Base-by-base conservation (phyloP, 2,888 invertebrate genomes). In the Amphimallon solstitiale region DNA sequence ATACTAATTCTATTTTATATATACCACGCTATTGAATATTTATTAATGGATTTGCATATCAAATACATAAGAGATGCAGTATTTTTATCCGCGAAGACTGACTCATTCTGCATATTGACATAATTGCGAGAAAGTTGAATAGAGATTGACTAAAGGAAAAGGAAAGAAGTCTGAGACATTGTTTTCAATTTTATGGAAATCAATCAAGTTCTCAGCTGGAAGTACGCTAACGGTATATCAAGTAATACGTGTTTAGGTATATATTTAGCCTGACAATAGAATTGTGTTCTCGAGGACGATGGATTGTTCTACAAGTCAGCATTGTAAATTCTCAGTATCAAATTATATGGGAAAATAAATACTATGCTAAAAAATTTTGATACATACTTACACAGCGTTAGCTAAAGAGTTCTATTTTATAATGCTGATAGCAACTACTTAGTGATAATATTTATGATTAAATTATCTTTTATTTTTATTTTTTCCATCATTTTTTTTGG, bases 171-270 rank as follows among this genome's bases (percentile, higher is more conserved):
- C 15, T 29, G 35, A 12, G 23, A 59, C 43, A 59, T 59, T 59
- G 56, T 59, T 12, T 29, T 40, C 29, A 43, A 59, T 59, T 59
- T 59, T 59, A 45, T 59, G 56, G 56, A 59, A 29, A 59, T 43
- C 43, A 23, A 14, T 59, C 29, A 29, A 9, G 3, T 21, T 10
- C 34, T 29, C 38, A 12, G 54, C 37, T 54, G 21, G 54, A 54
- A 54, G 12, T 38, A 38, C 17, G 23, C 29, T 59, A 59, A 59
- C 56, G 56, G 56, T 45, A 43, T 15, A 43, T 34, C 29, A 12
- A 43, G 29, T 59, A 43, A 40, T 40, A 54, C 21, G 21, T 15
- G 34, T 43, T 59, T 59, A 43, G 10, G 45, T 15, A 43, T 29
- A 59, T 43, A 29, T 29, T 43, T 43, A 43, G 10, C 38, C 2